phyloP scores from a whole-genome alignment of 2,113 vertebrate genomes.

The Platanista minor region DNA sequence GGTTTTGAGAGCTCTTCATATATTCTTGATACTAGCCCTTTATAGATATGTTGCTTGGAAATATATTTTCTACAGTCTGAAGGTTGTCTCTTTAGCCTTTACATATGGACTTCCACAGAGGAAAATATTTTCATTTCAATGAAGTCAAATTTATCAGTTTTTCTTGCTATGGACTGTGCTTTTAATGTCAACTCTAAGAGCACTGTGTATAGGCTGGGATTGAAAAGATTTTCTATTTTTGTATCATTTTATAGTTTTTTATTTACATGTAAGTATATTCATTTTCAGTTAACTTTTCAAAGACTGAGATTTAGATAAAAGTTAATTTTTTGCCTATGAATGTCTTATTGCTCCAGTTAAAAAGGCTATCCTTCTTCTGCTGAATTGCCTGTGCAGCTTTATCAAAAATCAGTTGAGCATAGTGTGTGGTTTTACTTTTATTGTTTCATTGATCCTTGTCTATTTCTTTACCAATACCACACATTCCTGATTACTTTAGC shows the following conservation, averaged over 20 bases:
- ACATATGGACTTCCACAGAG: background rate
- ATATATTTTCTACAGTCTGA: background rate
- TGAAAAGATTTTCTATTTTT: background rate
- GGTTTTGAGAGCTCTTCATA: background rate
- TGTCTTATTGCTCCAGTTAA: background rate
- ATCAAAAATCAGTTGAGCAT: background rate
- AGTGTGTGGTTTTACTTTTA: background rate
- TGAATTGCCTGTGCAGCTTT: background rate
- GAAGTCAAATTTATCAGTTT: background rate
- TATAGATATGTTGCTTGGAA: background rate
- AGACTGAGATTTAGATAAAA: background rate
- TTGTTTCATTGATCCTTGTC: background rate
- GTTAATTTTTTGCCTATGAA: background rate
- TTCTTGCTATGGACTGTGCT: background rate
- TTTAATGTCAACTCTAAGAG: background rate
- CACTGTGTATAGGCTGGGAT: background rate
- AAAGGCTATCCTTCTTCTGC: background rate
- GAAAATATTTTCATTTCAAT: background rate
- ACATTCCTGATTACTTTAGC: background rate
- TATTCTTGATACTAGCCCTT: background rate
- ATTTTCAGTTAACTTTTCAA: background rate
- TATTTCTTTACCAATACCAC: background rate
- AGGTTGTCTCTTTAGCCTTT: background rate
- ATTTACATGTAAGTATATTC: background rate
- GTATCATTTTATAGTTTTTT: background rate